Conservation (phyloP, 2,888 invertebrate species). For the Drosophila stalkeri region DNA sequence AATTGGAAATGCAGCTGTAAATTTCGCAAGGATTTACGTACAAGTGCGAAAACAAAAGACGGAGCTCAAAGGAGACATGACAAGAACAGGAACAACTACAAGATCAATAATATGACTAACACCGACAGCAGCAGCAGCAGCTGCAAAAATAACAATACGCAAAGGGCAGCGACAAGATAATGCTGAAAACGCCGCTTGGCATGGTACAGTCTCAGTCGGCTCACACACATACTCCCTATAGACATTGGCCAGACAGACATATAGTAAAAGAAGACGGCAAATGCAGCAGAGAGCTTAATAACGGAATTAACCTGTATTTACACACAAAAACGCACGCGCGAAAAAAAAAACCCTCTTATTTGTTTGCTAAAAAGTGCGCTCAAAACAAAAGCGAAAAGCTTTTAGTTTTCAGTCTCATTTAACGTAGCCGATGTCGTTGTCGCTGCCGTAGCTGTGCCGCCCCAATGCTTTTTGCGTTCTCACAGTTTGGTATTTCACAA, state of each 20-base stretch:
- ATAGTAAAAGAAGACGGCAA: constrained; percentile 37
- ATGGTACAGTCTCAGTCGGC: constrained; percentile 56
- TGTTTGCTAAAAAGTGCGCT: constrained; percentile 38
- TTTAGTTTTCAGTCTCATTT: neutral
- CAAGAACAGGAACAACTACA: constrained; percentile 9
- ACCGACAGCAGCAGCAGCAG: constrained; percentile 36
- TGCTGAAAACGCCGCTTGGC: constrained; percentile 39
- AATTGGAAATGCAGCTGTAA: constrained; percentile 12
- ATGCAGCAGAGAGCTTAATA: constrained; percentile 53
- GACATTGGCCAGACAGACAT: constrained; percentile 4
- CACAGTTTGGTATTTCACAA: constrained; percentile 43
- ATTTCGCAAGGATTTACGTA: constrained; percentile 35
- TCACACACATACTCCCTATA: constrained; percentile 13
- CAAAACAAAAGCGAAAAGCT: constrained; percentile 48
- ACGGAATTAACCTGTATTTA: constrained; percentile 53
- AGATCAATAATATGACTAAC: constrained; percentile 25
- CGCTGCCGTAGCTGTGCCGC: neutral
- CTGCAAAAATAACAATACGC: constrained; percentile 62
- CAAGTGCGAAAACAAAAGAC: constrained; percentile 40
- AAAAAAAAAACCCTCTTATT: neutral
- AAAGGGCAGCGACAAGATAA: constrained; percentile 52
- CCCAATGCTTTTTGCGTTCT: constrained; percentile 1
- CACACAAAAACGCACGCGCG: constrained; percentile 19
- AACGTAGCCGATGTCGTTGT: neutral
- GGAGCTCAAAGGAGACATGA: neutral